Evolutionary conservation across 2,113 vertebrate species (phyloP).

Genomic region (Leiothrix lutea): DNA sequence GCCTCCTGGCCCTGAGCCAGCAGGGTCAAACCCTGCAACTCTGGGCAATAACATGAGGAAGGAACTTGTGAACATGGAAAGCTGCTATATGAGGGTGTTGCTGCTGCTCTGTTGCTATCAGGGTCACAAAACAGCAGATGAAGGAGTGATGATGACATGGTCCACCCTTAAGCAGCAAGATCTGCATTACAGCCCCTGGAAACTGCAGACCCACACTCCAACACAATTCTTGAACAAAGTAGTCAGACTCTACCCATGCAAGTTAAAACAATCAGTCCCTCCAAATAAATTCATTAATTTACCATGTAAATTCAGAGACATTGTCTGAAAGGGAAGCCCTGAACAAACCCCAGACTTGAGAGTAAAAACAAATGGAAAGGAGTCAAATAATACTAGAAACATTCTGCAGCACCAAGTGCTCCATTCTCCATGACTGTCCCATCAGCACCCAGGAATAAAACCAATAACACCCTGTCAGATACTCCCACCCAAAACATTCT

Average conservation of each 20-base stretch:
- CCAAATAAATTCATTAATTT: neutral
- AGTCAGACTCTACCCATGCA: neutral
- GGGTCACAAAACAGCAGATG: neutral
- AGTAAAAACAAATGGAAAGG: neutral
- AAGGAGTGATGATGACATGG: rapidly evolving
- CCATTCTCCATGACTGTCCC: neutral
- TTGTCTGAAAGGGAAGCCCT: neutral
- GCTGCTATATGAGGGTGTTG: neutral
- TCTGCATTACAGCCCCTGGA: neutral
- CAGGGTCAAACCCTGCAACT: neutral
- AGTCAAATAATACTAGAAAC: neutral
- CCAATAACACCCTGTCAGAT: neutral
- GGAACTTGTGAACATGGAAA: neutral
- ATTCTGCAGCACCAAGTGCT: neutral
- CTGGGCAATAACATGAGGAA: rapidly evolving
- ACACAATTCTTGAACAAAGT: neutral
- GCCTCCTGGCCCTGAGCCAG: neutral
- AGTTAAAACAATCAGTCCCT: neutral
- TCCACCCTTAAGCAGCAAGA: neutral
- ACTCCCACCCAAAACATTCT: neutral
- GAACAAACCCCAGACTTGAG: neutral
- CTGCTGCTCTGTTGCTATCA: neutral
- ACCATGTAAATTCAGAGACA: neutral
- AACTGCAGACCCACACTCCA: neutral
- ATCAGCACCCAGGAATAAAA: neutral